These are phyloP conservation scores for Drosophila willistoni DNA, from an alignment of 1,140 invertebrate species.

Conservation along the genomic window DNA sequence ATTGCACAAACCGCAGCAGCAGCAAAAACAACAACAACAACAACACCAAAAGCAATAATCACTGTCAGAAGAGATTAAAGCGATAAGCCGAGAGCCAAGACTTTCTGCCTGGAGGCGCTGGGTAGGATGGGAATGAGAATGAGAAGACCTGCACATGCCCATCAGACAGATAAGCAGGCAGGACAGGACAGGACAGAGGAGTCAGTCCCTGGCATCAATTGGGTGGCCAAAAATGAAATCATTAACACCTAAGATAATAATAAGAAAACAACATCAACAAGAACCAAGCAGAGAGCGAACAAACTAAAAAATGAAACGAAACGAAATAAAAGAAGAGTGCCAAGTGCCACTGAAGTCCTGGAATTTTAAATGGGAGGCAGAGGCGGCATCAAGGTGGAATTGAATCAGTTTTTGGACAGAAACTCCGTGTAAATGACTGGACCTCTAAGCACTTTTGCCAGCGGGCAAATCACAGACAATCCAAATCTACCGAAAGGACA, in stretches of 20 bases:
- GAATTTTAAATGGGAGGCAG: conserved; percentile 49
- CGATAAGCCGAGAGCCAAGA: conserved; percentile 71
- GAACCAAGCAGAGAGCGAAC: conserved; percentile 6
- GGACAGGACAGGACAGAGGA: conserved; percentile 10
- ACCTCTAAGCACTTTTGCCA: no score
- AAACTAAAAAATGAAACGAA: conserved; percentile 36
- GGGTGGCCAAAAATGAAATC: conserved; percentile 83
- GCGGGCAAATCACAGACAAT: no score
- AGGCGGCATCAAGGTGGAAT: background rate
- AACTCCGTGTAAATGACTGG: no score
- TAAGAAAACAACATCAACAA: conserved; percentile 44
- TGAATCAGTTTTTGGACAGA: no score
- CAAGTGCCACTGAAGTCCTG: conserved; percentile 61
- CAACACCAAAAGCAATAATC: conserved; percentile 71
- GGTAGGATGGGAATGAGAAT: conserved; percentile 28
- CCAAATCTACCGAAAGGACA: no score
- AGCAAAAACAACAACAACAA: background rate
- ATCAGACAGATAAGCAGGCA: conserved; percentile 24
- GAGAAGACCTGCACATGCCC: conserved; percentile 40
- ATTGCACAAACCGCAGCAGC: conserved; percentile 73
- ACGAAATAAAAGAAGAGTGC: conserved; percentile 39
- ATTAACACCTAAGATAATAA: conserved; percentile 82
- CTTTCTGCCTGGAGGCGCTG: conserved; percentile 33
- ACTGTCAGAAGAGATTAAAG: conserved; percentile 81
- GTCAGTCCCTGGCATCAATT: conserved; percentile 57